Evolutionary conservation across 2,113 vertebrate genomes (phyloP).

Genomic region (Myrmecophaga tridactyla): DNA sequence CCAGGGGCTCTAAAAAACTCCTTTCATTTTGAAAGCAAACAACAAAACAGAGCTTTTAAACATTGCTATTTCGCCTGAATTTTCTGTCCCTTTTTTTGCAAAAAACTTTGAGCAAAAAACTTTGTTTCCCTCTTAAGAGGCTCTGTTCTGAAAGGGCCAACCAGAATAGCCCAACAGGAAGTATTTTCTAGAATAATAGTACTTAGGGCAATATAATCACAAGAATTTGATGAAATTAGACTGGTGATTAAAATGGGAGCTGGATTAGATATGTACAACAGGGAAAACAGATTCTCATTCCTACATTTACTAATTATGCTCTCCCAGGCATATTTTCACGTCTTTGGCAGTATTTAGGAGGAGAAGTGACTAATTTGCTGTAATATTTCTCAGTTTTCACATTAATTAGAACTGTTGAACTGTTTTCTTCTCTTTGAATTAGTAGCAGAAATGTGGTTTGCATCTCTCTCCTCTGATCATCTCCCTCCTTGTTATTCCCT

Average conservation of each 20-base stretch:
- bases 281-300: not conserved
- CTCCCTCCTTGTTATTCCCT: not conserved
- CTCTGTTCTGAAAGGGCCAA: not conserved
- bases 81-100: conserved; percentile 35
- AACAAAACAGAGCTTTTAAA: conserved; percentile 15
- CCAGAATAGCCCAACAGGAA: not conserved
- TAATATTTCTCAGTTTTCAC: conserved; percentile 27
- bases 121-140: not conserved
- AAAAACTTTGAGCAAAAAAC: not conserved
- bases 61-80: not conserved
- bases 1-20: not conserved
- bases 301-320: not conserved
- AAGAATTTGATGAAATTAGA: conserved; percentile 8
- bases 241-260: not conserved
- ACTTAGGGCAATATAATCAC: not conserved
- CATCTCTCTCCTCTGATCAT: not conserved
- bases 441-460: not conserved
- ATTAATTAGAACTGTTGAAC: not conserved
- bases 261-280: conserved; percentile 13
- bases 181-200: not conserved
- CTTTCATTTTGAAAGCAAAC: conserved; percentile 36
- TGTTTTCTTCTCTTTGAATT: conserved; percentile 11
- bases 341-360: not conserved
- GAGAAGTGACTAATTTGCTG: not conserved
- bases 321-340: not conserved